A percentile compares a stretch with the other conserved stretches of the same genome.
phyloP scores from a whole-genome alignment of 2,113 vertebrate genomes.

The Cromileptes altivelis region DNA sequence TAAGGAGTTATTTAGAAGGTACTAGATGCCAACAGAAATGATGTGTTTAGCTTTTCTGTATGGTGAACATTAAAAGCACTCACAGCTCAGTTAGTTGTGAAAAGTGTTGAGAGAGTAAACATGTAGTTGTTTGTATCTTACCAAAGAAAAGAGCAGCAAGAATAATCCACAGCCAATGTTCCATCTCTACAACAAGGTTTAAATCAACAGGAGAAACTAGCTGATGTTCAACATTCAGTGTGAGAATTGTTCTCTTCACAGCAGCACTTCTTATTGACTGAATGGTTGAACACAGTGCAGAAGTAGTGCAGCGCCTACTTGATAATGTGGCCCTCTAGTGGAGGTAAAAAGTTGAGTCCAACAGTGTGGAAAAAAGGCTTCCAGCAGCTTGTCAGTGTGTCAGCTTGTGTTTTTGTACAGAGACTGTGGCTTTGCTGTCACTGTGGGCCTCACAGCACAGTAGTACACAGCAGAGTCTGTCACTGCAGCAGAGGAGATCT shows the following conservation, averaged over 20 bases:
- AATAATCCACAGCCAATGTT: conserved; percentile 40
- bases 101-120: not conserved
- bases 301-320: conserved; percentile 22
- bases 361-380: not conserved
- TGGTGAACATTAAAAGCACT: no score
- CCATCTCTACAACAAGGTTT: conserved; percentile 24
- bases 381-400: no score
- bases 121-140: conserved; percentile 12
- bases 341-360: not conserved
- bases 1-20: no score
- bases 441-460: conserved; percentile 24
- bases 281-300: conserved; percentile 23
- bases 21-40: no score
- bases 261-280: conserved; percentile 32
- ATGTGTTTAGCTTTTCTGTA: no score
- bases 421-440: conserved; percentile 29
- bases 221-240: conserved; percentile 22
- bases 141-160: conserved; percentile 31
- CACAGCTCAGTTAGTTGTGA: no score
- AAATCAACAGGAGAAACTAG: conserved; percentile 13
- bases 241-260: conserved; percentile 29
- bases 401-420: conserved; percentile 25
- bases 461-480: conserved; percentile 39
- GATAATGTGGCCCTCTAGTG: conserved; percentile 35
- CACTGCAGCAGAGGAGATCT: not conserved